Evolutionary conservation across 1,140 invertebrate species (phyloP).

Genomic region (Atta cephalotes): DNA sequence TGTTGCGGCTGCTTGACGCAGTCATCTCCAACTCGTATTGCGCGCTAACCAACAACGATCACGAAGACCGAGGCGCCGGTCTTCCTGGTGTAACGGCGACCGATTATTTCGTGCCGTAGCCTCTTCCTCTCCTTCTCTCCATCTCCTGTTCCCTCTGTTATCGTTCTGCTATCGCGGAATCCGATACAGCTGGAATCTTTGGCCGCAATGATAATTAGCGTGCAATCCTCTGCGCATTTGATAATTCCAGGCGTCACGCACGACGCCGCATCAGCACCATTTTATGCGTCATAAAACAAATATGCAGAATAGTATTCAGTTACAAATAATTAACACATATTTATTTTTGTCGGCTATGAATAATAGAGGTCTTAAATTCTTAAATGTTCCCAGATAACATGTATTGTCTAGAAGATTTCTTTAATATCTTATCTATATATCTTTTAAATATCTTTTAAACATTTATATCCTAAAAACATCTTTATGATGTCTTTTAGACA

Average conservation of each 20-base stretch:
- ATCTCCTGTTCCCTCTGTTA: neutral
- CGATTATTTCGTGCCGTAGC: constrained; percentile 45
- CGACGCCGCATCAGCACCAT: neutral
- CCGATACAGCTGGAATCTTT: constrained; percentile 50
- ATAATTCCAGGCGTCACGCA: constrained; percentile 54
- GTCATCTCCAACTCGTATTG: constrained; percentile 40
- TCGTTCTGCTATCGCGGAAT: constrained; percentile 67
- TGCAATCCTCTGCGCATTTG: constrained; percentile 26
- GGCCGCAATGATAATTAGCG: constrained; percentile 29
- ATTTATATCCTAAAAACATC: no score
- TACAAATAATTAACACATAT: neutral
- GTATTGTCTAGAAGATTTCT: no score
- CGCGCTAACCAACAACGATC: constrained; percentile 31
- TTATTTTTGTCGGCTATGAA: neutral
- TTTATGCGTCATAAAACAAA: neutral
- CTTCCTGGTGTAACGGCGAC: constrained; percentile 59
- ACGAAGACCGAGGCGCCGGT: constrained; percentile 57
- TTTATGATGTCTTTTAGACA: no score
- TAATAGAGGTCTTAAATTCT: neutral
- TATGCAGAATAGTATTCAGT: neutral
- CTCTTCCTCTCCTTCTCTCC: neutral
- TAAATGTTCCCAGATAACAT: neutral
- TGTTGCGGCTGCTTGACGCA: constrained; percentile 75
- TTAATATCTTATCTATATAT: no score
- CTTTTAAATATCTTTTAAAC: no score